Conservation (phyloP, 2,113 vertebrate genomes). For the Rhinogobius similis region DNA sequence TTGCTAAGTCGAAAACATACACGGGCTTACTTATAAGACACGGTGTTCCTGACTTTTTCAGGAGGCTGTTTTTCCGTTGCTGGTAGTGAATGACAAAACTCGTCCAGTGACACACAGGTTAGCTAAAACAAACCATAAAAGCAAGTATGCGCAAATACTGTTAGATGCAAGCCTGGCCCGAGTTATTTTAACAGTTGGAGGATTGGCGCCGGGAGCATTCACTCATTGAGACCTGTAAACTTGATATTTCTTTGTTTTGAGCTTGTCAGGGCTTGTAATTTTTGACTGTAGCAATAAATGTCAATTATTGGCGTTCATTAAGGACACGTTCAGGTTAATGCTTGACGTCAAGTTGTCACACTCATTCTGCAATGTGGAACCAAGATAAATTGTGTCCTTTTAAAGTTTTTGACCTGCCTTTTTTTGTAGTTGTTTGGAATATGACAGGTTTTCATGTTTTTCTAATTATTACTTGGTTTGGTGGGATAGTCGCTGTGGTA, state of each 20-base stretch:
- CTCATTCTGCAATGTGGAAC: neutral
- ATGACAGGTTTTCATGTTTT: no score
- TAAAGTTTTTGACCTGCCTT: no score
- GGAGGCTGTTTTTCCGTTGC: neutral
- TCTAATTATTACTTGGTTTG: neutral
- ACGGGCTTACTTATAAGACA: neutral
- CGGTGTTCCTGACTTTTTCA: neutral
- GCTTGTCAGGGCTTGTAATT: constrained; percentile 26
- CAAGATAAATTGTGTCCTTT: neutral
- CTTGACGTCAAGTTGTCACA: no score
- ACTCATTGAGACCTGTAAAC: neutral
- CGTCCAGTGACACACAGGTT: neutral
- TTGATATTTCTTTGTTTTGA: neutral
- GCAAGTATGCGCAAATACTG: constrained; percentile 5
- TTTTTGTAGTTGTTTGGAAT: no score
- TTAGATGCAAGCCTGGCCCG: neutral
- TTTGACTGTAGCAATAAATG: neutral
- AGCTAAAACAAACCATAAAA: constrained; percentile 9
- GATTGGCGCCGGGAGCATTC: constrained; percentile 7
- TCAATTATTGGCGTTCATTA: neutral
- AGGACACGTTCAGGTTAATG: neutral
- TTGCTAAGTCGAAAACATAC: constrained; percentile 1
- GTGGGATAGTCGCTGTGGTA: no score
- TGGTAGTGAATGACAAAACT: neutral
- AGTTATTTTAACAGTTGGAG: constrained; percentile 12